A percentile compares a stretch with the other conserved stretches of the same genome.
These are phyloP conservation scores for Pristionchus fissidentatus DNA, from an alignment of 2,888 invertebrate genomes.

Conservation along the genomic window DNA sequence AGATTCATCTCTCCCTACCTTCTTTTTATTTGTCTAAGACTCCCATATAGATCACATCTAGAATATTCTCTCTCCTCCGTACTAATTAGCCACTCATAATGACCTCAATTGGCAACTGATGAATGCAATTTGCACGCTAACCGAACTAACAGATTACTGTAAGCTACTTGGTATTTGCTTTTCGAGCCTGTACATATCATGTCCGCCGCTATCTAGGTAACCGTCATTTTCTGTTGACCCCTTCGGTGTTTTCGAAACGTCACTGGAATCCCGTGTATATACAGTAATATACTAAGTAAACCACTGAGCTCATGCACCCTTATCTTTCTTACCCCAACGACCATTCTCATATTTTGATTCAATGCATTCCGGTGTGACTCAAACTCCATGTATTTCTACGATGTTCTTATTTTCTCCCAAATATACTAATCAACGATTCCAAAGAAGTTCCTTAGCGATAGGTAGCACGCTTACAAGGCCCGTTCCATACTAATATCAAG, in stretches of 20 bases:
- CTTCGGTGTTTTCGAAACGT: not conserved
- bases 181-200: conserved; percentile 12
- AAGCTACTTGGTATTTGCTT: conserved; percentile 7
- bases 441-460: not conserved
- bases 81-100: not conserved
- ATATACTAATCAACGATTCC: conserved; percentile 11
- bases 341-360: not conserved
- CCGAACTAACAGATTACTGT: conserved; percentile 9
- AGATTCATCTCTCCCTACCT: not conserved
- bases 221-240: not conserved
- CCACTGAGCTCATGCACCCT: not conserved
- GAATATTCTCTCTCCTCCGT: not conserved
- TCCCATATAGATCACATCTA: not conserved
- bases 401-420: not conserved
- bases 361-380: conserved; percentile 25
- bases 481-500: not conserved
- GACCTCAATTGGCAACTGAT: not conserved
- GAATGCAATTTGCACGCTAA: too few species aligned
- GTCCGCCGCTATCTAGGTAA: not conserved
- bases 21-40: not conserved
- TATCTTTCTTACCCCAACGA: not conserved
- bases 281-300: not conserved
- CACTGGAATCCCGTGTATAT: not conserved
- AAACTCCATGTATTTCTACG: not conserved
- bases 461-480: not conserved